Evolutionary conservation across 1,140 invertebrate genomes (phyloP).

Genomic region (Aculops lycopersici): DNA sequence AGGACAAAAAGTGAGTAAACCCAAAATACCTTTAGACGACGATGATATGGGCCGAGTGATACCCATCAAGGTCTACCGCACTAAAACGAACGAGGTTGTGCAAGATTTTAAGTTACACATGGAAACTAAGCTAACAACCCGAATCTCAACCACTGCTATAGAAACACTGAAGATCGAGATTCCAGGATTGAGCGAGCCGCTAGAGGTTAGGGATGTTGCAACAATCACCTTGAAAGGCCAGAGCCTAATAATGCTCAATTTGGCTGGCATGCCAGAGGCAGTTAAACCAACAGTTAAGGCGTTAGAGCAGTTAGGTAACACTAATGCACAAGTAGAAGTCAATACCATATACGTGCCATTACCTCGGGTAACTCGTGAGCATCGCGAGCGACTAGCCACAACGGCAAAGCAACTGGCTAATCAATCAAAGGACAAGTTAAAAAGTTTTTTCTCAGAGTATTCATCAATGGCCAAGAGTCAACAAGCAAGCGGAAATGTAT

Average conservation of each 20-base stretch:
- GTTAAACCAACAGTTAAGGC: slow-evolving; percentile 5
- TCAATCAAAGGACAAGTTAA: slow-evolving; percentile 40
- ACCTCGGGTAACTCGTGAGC: slow-evolving; percentile 66
- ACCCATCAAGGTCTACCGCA: slow-evolving; percentile 1
- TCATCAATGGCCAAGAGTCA: slow-evolving; percentile 30
- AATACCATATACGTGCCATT: slow-evolving; percentile 52
- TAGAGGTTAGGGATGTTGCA: slow-evolving; percentile 4
- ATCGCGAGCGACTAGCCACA: slow-evolving; percentile 50
- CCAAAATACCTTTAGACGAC: slow-evolving; percentile 5
- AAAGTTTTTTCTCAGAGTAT: slow-evolving; percentile 37
- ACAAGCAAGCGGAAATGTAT: slow-evolving; percentile 26
- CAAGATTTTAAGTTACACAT: slow-evolving; percentile 3
- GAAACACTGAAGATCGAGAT: slow-evolving; percentile 5
- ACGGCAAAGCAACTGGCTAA: slow-evolving; percentile 47
- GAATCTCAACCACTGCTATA: slow-evolving; percentile 1
- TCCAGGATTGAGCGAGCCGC: background rate
- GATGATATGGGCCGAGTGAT: slow-evolving; percentile 7
- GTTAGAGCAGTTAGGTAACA: slow-evolving; percentile 16
- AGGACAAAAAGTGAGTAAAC: background rate
- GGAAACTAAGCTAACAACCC: slow-evolving; percentile 1
- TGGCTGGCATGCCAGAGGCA: slow-evolving; percentile 4
- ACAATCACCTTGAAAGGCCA: slow-evolving; percentile 1
- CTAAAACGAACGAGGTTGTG: background rate
- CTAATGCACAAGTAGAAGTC: slow-evolving; percentile 77
- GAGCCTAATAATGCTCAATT: slow-evolving; percentile 4